Conservation (phyloP, 2,797 vertebrate species). For the Lacerta viridis region DNA sequence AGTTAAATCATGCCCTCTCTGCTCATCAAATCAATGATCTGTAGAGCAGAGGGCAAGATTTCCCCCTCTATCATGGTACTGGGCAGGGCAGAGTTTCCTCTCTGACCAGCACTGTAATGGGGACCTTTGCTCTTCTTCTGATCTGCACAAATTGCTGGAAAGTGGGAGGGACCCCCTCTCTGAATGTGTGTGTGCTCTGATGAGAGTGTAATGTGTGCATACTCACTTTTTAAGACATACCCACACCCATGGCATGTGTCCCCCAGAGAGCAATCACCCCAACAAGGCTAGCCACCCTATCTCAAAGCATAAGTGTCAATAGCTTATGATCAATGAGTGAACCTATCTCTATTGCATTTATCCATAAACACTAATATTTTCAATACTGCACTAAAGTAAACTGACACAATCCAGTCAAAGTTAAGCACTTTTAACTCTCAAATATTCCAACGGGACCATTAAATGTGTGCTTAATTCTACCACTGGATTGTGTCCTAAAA, state of each 20-base stretch:
- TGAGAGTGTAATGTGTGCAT: neutral
- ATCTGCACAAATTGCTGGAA: too few species aligned
- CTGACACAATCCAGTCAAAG: neutral
- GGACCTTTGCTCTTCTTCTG: too few species aligned
- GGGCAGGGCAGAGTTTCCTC: neutral
- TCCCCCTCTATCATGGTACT: too few species aligned
- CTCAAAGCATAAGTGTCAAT: neutral
- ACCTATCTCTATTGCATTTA: constrained; percentile 37
- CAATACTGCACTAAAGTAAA: constrained; percentile 24
- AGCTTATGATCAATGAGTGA: neutral
- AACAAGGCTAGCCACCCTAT: neutral
- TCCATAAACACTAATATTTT: constrained; percentile 17
- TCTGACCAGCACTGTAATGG: too few species aligned
- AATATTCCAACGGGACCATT: neutral
- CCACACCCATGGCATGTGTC: neutral
- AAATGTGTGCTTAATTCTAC: neutral
- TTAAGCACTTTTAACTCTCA: neutral
- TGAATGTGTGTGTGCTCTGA: neutral
- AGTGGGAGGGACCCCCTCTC: too few species aligned
- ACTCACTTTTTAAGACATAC: neutral
- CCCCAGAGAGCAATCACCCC: neutral
- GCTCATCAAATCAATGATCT: too few species aligned
- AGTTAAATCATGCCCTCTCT: too few species aligned
- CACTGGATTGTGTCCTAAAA: neutral
- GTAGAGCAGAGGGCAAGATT: too few species aligned